These are phyloP conservation scores for Clostera curtula DNA, from an alignment of 2,888 invertebrate genomes.

Conservation along the genomic window DNA sequence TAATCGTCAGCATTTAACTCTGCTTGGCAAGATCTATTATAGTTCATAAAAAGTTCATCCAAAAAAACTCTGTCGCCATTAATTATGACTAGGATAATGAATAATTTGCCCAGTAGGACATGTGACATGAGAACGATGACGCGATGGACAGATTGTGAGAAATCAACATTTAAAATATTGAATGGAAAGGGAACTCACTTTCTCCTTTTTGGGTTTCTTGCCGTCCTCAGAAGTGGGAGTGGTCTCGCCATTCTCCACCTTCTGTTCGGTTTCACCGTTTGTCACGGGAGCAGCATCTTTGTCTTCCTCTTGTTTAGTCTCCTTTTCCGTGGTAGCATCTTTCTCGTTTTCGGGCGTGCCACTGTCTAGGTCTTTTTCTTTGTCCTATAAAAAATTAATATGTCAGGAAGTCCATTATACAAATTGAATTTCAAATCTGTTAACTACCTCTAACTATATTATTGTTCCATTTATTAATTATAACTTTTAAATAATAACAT, in stretches of 20 bases:
- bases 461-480: no score
- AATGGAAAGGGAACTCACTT: constrained; percentile 38
- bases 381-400: constrained; percentile 62
- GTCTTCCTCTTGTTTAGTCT: constrained; percentile 48
- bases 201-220: constrained; percentile 81
- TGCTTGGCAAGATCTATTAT: no score
- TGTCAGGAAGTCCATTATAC: constrained; percentile 2
- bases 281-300: constrained; percentile 43
- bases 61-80: no score
- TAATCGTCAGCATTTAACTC: no score
- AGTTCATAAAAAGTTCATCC: no score
- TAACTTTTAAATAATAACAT: no score
- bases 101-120: no score
- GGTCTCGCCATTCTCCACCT: constrained; percentile 54
- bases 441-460: no score
- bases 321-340: constrained; percentile 80
- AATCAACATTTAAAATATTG: neutral
- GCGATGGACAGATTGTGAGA: no score
- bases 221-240: constrained; percentile 56
- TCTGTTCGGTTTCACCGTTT: constrained; percentile 61
- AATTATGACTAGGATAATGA: no score
- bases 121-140: no score
- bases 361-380: constrained; percentile 72
- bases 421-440: no score
- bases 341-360: constrained; percentile 79